These are phyloP conservation scores for Capitulum mitella DNA, from an alignment of 2,888 invertebrate genomes.

Conservation along the genomic window DNA sequence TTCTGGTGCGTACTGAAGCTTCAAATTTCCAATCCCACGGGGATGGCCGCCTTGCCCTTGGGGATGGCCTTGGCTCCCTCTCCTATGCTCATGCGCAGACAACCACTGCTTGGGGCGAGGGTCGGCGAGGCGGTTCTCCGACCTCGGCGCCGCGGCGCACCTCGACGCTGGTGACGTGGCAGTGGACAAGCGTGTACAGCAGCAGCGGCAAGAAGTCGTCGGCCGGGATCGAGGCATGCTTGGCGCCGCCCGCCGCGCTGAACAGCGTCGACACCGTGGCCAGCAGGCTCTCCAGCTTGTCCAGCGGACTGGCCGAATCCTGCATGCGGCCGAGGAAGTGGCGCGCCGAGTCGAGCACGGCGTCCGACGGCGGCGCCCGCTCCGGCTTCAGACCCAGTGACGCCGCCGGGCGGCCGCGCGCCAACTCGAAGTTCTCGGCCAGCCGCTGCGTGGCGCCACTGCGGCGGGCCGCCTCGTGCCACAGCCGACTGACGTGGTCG, in stretches of 20 bases:
- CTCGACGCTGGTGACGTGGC: slow-evolving; percentile 76
- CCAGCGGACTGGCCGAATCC: slow-evolving; percentile 82
- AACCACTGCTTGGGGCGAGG: no score
- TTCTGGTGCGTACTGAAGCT: no score
- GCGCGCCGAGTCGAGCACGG: not conserved
- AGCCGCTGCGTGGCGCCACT: slow-evolving; percentile 34
- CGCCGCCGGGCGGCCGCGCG: slow-evolving; percentile 28
- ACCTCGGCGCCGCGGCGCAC: not conserved
- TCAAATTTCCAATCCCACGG: no score
- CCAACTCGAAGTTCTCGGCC: slow-evolving; percentile 34
- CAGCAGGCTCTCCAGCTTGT: slow-evolving; percentile 85
- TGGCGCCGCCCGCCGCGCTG: slow-evolving; percentile 40
- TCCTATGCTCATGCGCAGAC: no score
- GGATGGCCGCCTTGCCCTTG: no score
- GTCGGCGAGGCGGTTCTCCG: no score
- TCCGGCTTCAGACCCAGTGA: slow-evolving; percentile 29
- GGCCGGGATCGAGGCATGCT: slow-evolving; percentile 55
- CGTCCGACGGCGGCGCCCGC: not conserved
- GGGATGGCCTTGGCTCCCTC: no score
- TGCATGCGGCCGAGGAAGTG: slow-evolving; percentile 64
- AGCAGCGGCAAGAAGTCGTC: slow-evolving; percentile 86
- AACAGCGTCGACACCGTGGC: slow-evolving; percentile 78
- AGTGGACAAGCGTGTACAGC: slow-evolving; percentile 82
- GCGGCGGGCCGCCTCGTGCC: slow-evolving; percentile 32
- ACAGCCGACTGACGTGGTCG: slow-evolving; percentile 35